These are phyloP conservation scores for Typhlichthys eigenmanni DNA, from an alignment of 2,797 vertebrate species.

Conservation along the genomic window DNA sequence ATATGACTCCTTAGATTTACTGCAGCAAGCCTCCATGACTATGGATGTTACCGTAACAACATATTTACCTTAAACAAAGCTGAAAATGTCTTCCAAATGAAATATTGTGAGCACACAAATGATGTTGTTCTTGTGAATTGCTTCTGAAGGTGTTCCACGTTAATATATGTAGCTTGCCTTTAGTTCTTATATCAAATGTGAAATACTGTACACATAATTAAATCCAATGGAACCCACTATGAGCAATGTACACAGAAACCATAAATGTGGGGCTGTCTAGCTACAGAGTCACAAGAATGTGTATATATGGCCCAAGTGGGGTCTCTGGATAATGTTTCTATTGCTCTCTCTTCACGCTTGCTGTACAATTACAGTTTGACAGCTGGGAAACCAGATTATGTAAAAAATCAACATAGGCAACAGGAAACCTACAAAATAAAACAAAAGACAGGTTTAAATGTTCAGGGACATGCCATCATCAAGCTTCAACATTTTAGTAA, in stretches of 20 bases:
- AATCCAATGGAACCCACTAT: too few relatives aligned
- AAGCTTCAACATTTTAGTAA: too few relatives aligned
- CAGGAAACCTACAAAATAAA: background rate
- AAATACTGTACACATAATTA: background rate
- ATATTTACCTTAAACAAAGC: background rate
- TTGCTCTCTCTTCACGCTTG: background rate
- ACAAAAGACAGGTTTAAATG: too few relatives aligned
- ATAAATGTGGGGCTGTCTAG: background rate
- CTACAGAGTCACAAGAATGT: background rate
- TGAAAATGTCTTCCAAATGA: background rate
- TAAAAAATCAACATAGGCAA: background rate
- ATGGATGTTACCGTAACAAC: background rate
- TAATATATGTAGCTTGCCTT: background rate
- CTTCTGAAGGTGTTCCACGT: background rate
- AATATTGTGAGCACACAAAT: too few relatives aligned
- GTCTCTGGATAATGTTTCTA: background rate
- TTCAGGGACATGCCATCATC: too few relatives aligned
- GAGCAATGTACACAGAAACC: background rate
- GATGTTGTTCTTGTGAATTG: too few relatives aligned
- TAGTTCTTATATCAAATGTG: background rate
- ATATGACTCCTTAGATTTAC: slow-evolving; percentile 32
- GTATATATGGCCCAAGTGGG: background rate
- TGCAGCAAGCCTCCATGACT: background rate
- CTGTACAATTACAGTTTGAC: background rate
- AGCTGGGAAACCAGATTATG: background rate